These are phyloP conservation scores for Drosophila miranda DNA, from an alignment of 1,140 invertebrate species.

Conservation along the genomic window DNA sequence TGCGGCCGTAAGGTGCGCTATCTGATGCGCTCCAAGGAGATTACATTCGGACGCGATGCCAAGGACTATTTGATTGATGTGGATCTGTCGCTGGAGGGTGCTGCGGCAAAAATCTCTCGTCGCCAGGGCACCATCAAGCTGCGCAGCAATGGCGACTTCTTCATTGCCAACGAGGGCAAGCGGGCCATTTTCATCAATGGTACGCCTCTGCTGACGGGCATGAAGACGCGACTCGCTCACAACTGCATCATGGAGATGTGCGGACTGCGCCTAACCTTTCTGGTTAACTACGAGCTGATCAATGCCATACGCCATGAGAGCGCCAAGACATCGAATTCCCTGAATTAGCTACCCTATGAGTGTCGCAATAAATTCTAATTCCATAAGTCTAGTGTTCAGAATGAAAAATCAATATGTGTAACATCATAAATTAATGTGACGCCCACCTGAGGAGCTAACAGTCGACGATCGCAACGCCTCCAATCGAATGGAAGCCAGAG, in stretches of 20 bases:
- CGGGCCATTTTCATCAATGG: slow-evolving; percentile 97
- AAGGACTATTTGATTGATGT: slow-evolving; percentile 96
- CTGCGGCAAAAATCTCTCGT: slow-evolving; percentile 92
- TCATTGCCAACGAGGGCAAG: slow-evolving; percentile 97
- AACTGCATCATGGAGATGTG: slow-evolving; percentile 98
- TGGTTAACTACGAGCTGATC: slow-evolving; percentile 96
- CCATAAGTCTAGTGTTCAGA: slow-evolving; percentile 52
- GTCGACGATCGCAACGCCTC: slow-evolving; percentile 50
- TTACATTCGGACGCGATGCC: slow-evolving; percentile 94
- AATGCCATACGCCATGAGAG: slow-evolving; percentile 92
- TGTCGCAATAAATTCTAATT: slow-evolving; percentile 40
- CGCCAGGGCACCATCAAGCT: slow-evolving; percentile 95
- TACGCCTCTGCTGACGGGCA: slow-evolving; percentile 92
- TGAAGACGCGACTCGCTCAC: slow-evolving; percentile 94
- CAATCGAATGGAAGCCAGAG: slow-evolving; percentile 58
- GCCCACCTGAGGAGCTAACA: slow-evolving; percentile 45
- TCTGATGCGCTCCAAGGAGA: slow-evolving; percentile 97
- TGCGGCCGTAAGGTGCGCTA: slow-evolving; percentile 95
- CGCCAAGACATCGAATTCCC: slow-evolving; percentile 86
- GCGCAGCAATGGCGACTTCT: slow-evolving; percentile 96
- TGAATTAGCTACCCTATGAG: slow-evolving; percentile 55
- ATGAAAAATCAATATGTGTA: slow-evolving; percentile 35
- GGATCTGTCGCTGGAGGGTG: slow-evolving; percentile 95
- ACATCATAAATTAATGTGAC: slow-evolving; percentile 19
- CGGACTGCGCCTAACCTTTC: slow-evolving; percentile 94